Evolutionary conservation across 2,888 invertebrate genomes (phyloP).

Genomic region (Rhagophthalmus giganteus): DNA sequence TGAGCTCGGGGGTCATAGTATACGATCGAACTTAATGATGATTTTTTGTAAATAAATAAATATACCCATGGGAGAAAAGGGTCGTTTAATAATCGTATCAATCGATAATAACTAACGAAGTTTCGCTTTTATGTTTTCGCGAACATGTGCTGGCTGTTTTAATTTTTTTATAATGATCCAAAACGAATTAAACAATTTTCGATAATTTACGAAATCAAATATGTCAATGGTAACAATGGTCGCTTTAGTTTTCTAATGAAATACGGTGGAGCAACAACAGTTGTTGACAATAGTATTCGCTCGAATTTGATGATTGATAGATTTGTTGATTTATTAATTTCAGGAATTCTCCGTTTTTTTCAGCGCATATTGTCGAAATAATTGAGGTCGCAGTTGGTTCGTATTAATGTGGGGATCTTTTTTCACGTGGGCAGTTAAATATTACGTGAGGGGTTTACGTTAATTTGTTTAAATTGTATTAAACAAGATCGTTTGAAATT

Average conservation of each 20-base stretch:
- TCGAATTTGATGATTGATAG: slow-evolving; percentile 23
- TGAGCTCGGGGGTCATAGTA: slow-evolving; percentile 29
- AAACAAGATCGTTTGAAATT: no score
- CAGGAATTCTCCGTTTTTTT: slow-evolving; percentile 6
- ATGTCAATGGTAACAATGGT: slow-evolving; percentile 24
- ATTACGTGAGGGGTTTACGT: no score
- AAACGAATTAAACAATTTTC: slow-evolving; percentile 9
- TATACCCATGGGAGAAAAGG: no score
- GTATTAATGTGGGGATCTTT: neutral
- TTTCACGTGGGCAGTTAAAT: neutral
- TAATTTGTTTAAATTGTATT: no score
- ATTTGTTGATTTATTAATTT: slow-evolving; percentile 30
- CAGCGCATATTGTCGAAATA: neutral
- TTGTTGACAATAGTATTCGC: slow-evolving; percentile 23
- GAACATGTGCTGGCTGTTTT: no score
- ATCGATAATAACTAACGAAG: no score
- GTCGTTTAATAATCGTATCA: no score
- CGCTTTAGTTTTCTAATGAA: slow-evolving; percentile 23
- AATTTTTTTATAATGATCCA: slow-evolving; percentile 9
- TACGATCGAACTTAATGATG: slow-evolving; percentile 2
- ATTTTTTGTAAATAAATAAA: no score
- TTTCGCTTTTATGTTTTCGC: no score
- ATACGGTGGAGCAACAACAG: slow-evolving; percentile 15
- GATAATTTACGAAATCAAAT: slow-evolving; percentile 6
- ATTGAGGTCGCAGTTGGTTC: neutral